Base-by-base conservation (phyloP, 2,888 invertebrate genomes). In the Tachina grossa region DNA sequence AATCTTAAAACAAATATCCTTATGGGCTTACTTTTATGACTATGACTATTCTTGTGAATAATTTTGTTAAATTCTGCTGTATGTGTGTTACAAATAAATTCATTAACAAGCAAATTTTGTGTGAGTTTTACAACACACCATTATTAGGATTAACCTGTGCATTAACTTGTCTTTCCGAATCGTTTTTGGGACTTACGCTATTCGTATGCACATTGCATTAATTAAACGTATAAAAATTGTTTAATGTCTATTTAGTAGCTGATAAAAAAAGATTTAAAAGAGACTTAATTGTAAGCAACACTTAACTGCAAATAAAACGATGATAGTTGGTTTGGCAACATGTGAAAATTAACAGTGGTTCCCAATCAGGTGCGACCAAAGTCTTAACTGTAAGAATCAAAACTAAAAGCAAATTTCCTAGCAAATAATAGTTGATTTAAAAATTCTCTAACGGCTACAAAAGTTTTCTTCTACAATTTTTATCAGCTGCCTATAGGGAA, bases 211-310 rank as follows among this genome's bases (percentile, higher is more conserved):
- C 59, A 45, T 2, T 0, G n/a, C 31, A 77, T 85, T 85, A 61
- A 85, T 85, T 83, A 80, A 81, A 76, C 66, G 45, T 68, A 83
- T 80, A 85, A 80, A 85, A 85, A 71, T 68, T 83, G 79, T 83
- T 83, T 85, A 85, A 85, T 85, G 83, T 79, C 76, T 83, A 53
- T 85, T 83, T 80, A 85, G 85, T 79, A 72, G 45, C 45, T 77
- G 85, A 80, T 85, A 83, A 85, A 85, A 59, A 76, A 59, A 76
- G 81, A 88, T 63, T 86, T 80, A 87, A 87, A 87, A 75, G 77
- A 68, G 59, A 68, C 53, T 31, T 31, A 45, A 61, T n/a, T 2
- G 41, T 53, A 83, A 72, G 59, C 72, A 78, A 68, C 66, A 78
- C 53, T 83, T 78, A 83, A 78, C 9, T 45, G 53, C 49, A 51